These are phyloP conservation scores for Drosophila sordidula DNA, from an alignment of 2,888 invertebrate genomes.

Conservation along the genomic window DNA sequence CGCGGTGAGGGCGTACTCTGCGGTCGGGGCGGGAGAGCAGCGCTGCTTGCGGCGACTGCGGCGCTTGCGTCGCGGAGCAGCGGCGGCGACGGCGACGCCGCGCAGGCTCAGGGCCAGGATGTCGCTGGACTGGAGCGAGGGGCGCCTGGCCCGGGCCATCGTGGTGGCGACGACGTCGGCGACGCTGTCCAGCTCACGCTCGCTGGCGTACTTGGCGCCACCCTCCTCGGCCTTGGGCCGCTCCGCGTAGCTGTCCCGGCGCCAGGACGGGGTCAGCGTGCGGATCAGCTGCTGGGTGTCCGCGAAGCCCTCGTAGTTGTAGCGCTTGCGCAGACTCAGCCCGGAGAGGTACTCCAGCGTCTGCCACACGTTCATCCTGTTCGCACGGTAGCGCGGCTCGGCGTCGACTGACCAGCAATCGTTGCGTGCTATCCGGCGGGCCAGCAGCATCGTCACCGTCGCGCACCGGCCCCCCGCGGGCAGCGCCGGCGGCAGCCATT, in stretches of 20 bases:
- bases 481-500: slow-evolving; percentile 55
- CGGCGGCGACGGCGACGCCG: slow-evolving; percentile 3
- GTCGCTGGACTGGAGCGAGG: slow-evolving; percentile 44
- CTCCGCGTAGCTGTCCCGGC: slow-evolving; percentile 81
- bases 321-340: slow-evolving; percentile 76
- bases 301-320: slow-evolving; percentile 82
- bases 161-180: slow-evolving; percentile 29
- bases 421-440: slow-evolving; percentile 79
- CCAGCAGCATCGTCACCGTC: slow-evolving; percentile 83
- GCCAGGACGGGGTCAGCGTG: slow-evolving; percentile 78
- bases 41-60: slow-evolving; percentile 34
- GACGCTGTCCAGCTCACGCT: slow-evolving; percentile 27
- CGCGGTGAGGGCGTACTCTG: slow-evolving; percentile 75
- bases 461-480: slow-evolving; percentile 59
- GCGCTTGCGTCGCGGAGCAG: slow-evolving; percentile 23
- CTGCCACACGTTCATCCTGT: slow-evolving; percentile 84
- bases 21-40: slow-evolving; percentile 36
- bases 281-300: slow-evolving; percentile 79
- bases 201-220: slow-evolving; percentile 48
- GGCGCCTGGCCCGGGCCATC: slow-evolving; percentile 34
- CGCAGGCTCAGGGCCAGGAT: slow-evolving; percentile 22
- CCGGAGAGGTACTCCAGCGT: slow-evolving; percentile 83
- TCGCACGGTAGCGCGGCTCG: slow-evolving; percentile 79
- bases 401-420: slow-evolving; percentile 83
- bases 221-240: slow-evolving; percentile 63